Evolutionary conservation across 1,140 invertebrate species (phyloP), one percentile per base, ranked within the genome.

Genomic region (Bombus sylvicola): DNA sequence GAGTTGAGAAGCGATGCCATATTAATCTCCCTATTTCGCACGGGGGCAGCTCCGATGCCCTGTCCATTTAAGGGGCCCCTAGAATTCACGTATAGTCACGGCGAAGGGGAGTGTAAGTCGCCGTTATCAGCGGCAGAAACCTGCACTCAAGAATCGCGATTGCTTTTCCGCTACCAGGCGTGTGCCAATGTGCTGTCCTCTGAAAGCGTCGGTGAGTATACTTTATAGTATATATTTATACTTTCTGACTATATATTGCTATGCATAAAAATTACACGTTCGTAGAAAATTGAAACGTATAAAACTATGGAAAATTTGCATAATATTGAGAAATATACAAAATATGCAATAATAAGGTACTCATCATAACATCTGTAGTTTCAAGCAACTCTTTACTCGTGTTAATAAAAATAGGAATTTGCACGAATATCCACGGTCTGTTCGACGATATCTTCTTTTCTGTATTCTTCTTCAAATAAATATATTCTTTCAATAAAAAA

Each of bases 91-190:
- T 97, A 97, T 92, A 97, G 89, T 57, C 94, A 96, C 57, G 97
- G 97, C 9, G 96, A 97, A 39, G 97, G 79, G 53, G 92, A 98
- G 87, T 98, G 98, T 94, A 96, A 95, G 86, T 96, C 96, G 91
- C 98, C 98, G 2, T 96, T 96, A 31, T 98, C 97, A 28, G 97
- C 96, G 62, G 97, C 97, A 25, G 97, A 98, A 92, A 97, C 97
- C 81, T 98, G 98, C 92, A 98, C 97, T 1, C 97, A 98, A 91
- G 97, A 98, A 88, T 97, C 97, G 3, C 95, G 97, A 76, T 94
- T 98, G 28, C 95, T 98, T 62, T 95, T 98, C 66, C 97, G 97
- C 88, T 98, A 98, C 92, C 97, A 98, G 93, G 98, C 98, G 0
- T 98, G 98, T 94, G 97, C 97, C n/a, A 98, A 98, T 93, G 96